Conservation (phyloP, 2,113 vertebrate species). For the Eretmochelys imbricata region DNA sequence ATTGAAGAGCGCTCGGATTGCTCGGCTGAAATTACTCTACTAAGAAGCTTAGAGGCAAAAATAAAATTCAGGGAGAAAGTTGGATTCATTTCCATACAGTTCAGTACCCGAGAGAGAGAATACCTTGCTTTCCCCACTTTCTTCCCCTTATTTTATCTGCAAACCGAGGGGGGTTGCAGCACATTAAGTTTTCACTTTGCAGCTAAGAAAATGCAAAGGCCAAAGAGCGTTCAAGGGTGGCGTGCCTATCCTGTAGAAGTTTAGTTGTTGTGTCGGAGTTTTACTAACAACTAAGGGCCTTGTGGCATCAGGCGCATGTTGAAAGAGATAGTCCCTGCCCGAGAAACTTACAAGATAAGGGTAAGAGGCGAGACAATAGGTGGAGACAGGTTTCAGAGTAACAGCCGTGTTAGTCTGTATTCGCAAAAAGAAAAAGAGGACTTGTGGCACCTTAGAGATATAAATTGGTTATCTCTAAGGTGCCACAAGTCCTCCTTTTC, state of each 20-base stretch:
- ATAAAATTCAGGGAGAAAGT: not conserved
- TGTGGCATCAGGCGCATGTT: too few species aligned
- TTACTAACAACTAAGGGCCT: not conserved
- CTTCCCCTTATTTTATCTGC: not conserved
- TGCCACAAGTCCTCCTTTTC: too few species aligned
- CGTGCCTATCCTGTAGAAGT: not conserved
- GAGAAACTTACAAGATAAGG: not conserved
- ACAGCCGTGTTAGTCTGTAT: too few species aligned
- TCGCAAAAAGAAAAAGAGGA: too few species aligned
- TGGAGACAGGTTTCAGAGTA: not conserved
- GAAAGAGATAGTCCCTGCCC: not conserved
- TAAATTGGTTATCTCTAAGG: too few species aligned
- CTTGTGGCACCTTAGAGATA: too few species aligned
- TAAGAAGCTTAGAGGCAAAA: conserved; percentile 1
- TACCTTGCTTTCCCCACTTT: not conserved
- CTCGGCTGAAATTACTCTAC: not conserved
- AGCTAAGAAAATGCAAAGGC: not conserved
- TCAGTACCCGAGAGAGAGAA: not conserved
- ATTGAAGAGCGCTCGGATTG: not conserved
- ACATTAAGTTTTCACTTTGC: not conserved
- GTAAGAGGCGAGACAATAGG: not conserved
- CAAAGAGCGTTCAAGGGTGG: too few species aligned
- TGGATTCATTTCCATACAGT: not conserved
- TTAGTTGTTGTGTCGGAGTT: not conserved
- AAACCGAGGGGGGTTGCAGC: not conserved